Evolutionary conservation across 2,797 vertebrate species (phyloP).

Genomic region (Acanthis flammea): DNA sequence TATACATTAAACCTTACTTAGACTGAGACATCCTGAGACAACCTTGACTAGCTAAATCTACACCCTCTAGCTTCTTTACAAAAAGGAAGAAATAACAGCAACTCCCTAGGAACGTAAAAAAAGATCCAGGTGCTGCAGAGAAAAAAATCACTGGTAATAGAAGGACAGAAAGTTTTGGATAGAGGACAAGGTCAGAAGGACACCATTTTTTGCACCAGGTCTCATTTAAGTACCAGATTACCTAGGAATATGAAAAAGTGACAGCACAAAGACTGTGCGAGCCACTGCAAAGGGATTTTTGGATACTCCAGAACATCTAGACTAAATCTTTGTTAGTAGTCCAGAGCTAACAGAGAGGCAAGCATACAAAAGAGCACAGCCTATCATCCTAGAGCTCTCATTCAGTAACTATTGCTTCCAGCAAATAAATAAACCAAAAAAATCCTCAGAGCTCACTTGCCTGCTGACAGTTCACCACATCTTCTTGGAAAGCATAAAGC

Average conservation of each 20-base stretch:
- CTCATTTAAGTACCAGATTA: not conserved
- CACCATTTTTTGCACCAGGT: not conserved
- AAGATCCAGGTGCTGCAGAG: not conserved
- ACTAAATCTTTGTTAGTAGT: not conserved
- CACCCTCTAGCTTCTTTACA: not conserved
- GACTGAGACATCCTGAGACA: not conserved
- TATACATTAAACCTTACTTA: not conserved
- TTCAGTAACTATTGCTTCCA: not conserved
- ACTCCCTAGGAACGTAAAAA: not conserved
- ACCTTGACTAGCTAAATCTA: not conserved
- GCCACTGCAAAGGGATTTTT: not conserved
- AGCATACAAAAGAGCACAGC: not conserved
- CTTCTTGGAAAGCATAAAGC: not conserved
- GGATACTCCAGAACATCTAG: not conserved
- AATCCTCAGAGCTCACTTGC: not conserved
- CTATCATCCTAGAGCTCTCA: not conserved
- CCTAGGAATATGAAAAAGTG: not conserved
- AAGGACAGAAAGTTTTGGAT: not conserved
- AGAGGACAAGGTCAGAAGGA: not conserved
- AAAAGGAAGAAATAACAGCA: not conserved
- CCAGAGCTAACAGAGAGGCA: not conserved
- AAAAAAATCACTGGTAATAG: not conserved
- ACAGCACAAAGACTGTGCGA: not conserved
- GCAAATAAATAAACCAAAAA: not conserved
- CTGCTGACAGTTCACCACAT: not conserved